A percentile compares a stretch with the other conserved stretches of the same genome.
Evolutionary conservation across 2,888 invertebrate species (phyloP).

Genomic region (Bursaphelenchus okinawaensis): DNA sequence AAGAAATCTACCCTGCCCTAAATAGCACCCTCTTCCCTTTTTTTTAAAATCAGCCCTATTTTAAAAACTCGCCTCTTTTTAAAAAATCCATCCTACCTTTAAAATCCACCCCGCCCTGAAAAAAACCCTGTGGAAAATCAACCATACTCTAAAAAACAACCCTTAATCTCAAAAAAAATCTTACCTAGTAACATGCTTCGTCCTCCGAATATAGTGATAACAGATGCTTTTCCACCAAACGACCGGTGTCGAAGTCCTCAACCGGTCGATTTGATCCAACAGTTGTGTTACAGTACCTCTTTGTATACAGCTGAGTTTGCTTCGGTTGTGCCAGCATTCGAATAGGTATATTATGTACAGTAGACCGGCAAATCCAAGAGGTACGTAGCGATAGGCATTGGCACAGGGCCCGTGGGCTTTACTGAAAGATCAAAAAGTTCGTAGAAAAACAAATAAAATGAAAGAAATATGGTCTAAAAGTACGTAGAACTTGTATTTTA

Average conservation of each 20-base stretch:
- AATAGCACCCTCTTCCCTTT: too few species aligned
- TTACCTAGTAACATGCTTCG: slow-evolving; percentile 9
- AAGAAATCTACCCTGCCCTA: too few species aligned
- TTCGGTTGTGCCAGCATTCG: slow-evolving; percentile 67
- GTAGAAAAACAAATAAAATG: too few species aligned
- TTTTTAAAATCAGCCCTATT: too few species aligned
- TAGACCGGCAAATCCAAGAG: slow-evolving; percentile 73
- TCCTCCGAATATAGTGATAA: slow-evolving; percentile 64
- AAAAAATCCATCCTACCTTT: too few species aligned
- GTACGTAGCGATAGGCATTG: slow-evolving; percentile 76
- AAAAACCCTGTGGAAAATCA: too few species aligned
- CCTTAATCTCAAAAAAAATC: neutral
- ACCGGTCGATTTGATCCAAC: slow-evolving; percentile 67
- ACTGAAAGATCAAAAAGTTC: too few species aligned
- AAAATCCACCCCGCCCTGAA: too few species aligned
- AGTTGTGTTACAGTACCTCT: slow-evolving; percentile 68
- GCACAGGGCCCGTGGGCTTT: slow-evolving; percentile 68
- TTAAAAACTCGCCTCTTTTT: too few species aligned
- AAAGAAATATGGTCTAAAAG: too few species aligned
- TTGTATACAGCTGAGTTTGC: slow-evolving; percentile 19
- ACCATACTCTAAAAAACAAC: too few species aligned
- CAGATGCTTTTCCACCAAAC: slow-evolving; percentile 83
- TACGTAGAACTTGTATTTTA: too few species aligned
- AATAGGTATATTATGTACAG: slow-evolving; percentile 75
- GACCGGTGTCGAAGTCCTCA: slow-evolving; percentile 70